Percentiles rank a stretch among this genome's conserved stretches.
These are phyloP conservation scores for Psophia crepitans DNA, from an alignment of 2,113 vertebrate genomes.

Conservation along the genomic window DNA sequence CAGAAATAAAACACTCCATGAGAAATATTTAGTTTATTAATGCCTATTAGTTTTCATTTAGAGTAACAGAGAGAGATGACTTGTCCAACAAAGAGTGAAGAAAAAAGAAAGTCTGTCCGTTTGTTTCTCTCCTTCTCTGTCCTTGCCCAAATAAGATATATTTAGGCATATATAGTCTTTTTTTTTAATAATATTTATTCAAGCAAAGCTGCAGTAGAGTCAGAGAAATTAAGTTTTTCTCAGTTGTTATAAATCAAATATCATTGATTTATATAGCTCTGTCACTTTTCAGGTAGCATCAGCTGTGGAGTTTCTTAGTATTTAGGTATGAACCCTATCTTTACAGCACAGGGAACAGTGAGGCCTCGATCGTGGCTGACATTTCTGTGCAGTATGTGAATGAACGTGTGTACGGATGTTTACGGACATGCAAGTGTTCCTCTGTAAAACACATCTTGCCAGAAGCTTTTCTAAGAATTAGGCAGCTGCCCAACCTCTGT, in stretches of 20 bases:
- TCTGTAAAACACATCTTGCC: background rate
- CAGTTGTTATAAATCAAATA: background rate
- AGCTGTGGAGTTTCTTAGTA: background rate
- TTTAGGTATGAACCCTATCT: background rate
- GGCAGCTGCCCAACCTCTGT: background rate
- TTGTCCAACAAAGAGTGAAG: background rate
- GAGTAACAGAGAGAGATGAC: background rate
- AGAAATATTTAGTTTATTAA: background rate
- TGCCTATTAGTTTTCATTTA: background rate
- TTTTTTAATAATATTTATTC: background rate
- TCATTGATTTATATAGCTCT: background rate
- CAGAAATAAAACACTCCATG: background rate
- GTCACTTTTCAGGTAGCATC: background rate
- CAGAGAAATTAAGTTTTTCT: background rate
- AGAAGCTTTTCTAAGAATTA: background rate
- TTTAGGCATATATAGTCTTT: background rate
- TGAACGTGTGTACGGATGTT: background rate
- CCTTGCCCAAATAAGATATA: background rate
- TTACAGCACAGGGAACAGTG: background rate
- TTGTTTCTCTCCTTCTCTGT: background rate
- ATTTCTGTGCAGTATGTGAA: background rate
- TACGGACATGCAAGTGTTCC: background rate
- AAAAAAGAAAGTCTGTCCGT: background rate
- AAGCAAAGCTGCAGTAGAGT: background rate
- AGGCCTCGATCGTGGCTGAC: background rate